A percentile compares a stretch with the other conserved stretches of the same genome.
phyloP scores from a whole-genome alignment of 2,888 invertebrate species.

The Apamea anceps region DNA sequence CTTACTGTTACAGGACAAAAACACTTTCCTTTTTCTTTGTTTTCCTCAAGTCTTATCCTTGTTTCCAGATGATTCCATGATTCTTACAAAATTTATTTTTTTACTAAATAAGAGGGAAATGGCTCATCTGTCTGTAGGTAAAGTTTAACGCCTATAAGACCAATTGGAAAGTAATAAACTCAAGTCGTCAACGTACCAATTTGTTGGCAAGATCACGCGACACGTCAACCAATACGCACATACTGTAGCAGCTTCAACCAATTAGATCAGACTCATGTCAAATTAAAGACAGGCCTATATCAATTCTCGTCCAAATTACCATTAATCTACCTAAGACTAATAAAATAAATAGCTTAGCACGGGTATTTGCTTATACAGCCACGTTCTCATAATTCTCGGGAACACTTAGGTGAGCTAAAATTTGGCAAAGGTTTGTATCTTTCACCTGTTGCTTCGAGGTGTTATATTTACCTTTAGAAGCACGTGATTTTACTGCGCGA shows the following conservation, averaged over 20 bases:
- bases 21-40: too few species aligned
- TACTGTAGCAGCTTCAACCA: constrained; percentile 15
- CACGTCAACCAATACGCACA: constrained; percentile 3
- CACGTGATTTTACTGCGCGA: constrained; percentile 49
- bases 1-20: not conserved
- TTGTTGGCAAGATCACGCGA: constrained; percentile 23
- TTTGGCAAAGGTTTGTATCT: constrained; percentile 51
- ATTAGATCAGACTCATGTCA: constrained; percentile 36
- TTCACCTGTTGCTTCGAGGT: constrained; percentile 48
- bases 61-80: not conserved
- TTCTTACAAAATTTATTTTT: not conserved
- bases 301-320: constrained; percentile 18
- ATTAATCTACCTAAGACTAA: constrained; percentile 14
- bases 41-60: not conserved
- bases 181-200: constrained; percentile 8
- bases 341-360: constrained; percentile 23
- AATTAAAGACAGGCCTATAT: constrained; percentile 24
- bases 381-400: constrained; percentile 20
- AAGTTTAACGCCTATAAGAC: not conserved
- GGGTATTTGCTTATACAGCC: constrained; percentile 19
- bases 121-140: not conserved
- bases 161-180: constrained; percentile 5
- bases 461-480: constrained; percentile 44
- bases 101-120: not conserved
- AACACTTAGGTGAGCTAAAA: constrained; percentile 14